Evolutionary conservation across 2,113 vertebrate species (phyloP).

Genomic region (Paralichthys olivaceus): DNA sequence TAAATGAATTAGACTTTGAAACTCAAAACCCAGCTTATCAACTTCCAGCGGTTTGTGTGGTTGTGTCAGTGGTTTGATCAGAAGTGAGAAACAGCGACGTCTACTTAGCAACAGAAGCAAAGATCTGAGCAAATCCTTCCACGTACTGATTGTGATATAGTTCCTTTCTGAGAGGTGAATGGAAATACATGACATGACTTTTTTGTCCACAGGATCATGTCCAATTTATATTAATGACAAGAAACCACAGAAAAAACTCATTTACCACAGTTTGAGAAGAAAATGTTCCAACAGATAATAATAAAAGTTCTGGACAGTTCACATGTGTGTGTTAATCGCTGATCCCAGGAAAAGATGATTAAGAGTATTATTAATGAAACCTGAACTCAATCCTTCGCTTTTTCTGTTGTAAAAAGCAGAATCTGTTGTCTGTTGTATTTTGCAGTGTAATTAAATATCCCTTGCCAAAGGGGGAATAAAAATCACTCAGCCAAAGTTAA

Average conservation of each 20-base stretch:
- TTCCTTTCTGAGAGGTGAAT: not conserved
- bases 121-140: not conserved
- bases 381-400: not conserved
- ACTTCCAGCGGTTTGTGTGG: not conserved
- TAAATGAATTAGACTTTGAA: not conserved
- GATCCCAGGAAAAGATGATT: not conserved
- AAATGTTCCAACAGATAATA: not conserved
- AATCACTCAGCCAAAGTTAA: conserved; percentile 38
- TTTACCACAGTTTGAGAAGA: not conserved
- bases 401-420: not conserved
- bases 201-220: not conserved
- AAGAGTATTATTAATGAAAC: not conserved
- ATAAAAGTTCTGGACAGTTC: not conserved
- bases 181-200: not conserved
- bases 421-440: conserved; percentile 29
- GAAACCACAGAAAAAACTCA: not conserved
- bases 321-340: not conserved
- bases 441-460: conserved; percentile 32
- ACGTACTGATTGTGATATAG: too few relatives aligned
- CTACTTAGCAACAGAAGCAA: not conserved
- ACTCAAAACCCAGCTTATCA: not conserved
- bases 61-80: not conserved
- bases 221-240: not conserved
- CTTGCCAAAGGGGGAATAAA: conserved; percentile 6
- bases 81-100: not conserved